These are phyloP conservation scores for Chironomus tentans DNA, from an alignment of 2,888 invertebrate species.

Conservation along the genomic window DNA sequence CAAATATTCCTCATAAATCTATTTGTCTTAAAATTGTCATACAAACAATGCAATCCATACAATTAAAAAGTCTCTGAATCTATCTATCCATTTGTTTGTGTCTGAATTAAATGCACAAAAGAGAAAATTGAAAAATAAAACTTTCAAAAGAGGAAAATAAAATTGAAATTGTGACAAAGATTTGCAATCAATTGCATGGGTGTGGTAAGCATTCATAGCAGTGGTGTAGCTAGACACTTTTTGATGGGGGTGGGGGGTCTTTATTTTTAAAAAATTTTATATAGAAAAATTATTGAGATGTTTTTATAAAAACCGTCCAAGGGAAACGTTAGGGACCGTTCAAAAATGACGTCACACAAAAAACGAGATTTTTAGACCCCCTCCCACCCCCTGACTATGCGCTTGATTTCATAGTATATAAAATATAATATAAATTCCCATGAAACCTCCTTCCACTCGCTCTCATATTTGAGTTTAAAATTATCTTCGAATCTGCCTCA, in stretches of 20 bases:
- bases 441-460: neutral
- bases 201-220: neutral
- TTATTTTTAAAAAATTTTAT: too few species aligned
- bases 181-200: slow-evolving; percentile 18
- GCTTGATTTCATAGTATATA: too few species aligned
- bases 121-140: neutral
- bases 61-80: too few species aligned
- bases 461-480: slow-evolving; percentile 18
- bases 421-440: neutral
- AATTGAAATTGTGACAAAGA: slow-evolving; percentile 7
- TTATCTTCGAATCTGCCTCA: slow-evolving; percentile 11
- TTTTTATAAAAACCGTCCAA: too few species aligned
- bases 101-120: neutral
- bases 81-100: too few species aligned
- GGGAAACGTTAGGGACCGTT: too few species aligned
- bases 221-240: too few species aligned
- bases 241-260: too few species aligned
- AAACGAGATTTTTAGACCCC: too few species aligned
- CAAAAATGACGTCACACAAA: too few species aligned
- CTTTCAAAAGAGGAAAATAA: neutral
- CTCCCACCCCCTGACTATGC: too few species aligned
- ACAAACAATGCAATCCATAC: neutral
- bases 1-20: neutral
- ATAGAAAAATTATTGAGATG: too few species aligned
- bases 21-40: neutral